Evolutionary conservation across 2,113 vertebrate species (phyloP).

Genomic region (Panurus biarmicus): DNA sequence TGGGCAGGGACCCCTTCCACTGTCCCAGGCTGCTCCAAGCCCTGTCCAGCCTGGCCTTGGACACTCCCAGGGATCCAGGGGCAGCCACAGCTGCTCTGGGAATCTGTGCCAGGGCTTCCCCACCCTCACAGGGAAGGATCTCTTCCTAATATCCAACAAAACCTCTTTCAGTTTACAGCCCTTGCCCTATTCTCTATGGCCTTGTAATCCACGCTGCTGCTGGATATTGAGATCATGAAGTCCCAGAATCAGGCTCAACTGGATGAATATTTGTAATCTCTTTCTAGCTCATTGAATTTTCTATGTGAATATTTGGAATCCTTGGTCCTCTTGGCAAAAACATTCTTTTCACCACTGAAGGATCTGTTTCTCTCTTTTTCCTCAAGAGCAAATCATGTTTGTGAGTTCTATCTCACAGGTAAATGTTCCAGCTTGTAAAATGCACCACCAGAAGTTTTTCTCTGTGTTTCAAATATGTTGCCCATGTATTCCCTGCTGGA

Average conservation of each 20-base stretch:
- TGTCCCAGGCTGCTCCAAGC: not conserved
- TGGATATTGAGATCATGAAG: not conserved
- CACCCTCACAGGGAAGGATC: not conserved
- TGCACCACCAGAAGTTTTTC: not conserved
- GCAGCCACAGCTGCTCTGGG: not conserved
- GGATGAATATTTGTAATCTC: not conserved
- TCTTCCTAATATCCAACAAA: not conserved
- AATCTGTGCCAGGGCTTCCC: not conserved
- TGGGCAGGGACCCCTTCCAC: not conserved
- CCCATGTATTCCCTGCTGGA: not conserved
- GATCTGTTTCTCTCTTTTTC: not conserved
- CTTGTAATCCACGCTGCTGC: not conserved
- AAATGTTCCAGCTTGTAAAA: not conserved
- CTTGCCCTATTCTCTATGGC: not conserved
- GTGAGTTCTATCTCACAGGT: not conserved
- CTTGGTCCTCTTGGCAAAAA: not conserved
- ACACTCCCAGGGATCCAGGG: not conserved
- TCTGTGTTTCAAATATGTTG: not conserved
- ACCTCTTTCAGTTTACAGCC: not conserved
- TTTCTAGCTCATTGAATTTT: not conserved
- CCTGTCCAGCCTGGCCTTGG: accelerated
- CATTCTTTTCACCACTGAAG: not conserved
- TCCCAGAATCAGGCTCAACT: not conserved
- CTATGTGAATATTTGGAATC: not conserved
- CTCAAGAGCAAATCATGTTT: not conserved